Conservation (phyloP, 2,888 invertebrate genomes). For the Pseudolycoriella hygida region DNA sequence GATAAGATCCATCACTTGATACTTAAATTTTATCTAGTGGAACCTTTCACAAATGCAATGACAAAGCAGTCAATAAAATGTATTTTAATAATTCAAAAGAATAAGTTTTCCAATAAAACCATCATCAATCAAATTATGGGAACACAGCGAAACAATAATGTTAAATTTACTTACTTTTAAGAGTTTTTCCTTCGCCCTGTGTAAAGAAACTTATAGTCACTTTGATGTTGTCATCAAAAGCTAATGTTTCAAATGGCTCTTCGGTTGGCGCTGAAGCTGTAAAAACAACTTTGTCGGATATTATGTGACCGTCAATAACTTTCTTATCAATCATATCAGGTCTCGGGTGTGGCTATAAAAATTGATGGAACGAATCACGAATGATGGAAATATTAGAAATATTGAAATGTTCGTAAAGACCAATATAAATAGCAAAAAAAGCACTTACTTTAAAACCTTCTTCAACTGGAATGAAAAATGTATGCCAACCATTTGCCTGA, state of each 20-base stretch:
- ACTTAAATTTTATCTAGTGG: too few relatives aligned
- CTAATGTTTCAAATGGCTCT: slow-evolving; percentile 58
- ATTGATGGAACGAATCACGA: slow-evolving; percentile 5
- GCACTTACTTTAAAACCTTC: slow-evolving; percentile 64
- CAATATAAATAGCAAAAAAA: slow-evolving; percentile 2
- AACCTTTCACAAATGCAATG: too few relatives aligned
- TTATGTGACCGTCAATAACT: slow-evolving; percentile 79
- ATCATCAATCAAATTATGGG: slow-evolving; percentile 68
- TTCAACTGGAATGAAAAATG: slow-evolving; percentile 82
- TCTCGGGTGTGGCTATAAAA: slow-evolving; percentile 41
- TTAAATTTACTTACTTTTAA: slow-evolving; percentile 36
- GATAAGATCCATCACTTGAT: too few relatives aligned
- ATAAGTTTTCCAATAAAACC: too few relatives aligned
- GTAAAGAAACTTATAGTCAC: slow-evolving; percentile 66
- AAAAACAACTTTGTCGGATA: slow-evolving; percentile 72
- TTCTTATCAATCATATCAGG: slow-evolving; percentile 63
- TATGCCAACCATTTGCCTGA: slow-evolving; percentile 60
- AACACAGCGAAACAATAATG: slow-evolving; percentile 28
- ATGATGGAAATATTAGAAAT: slow-evolving; percentile 1
- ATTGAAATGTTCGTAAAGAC: slow-evolving; percentile 1
- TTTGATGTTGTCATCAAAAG: slow-evolving; percentile 67
- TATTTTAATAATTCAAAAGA: too few relatives aligned
- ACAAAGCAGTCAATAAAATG: too few relatives aligned
- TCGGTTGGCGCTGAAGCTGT: slow-evolving; percentile 62
- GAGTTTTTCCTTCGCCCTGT: slow-evolving; percentile 44